These are phyloP conservation scores for Orycteropus afer DNA, from an alignment of 2,113 vertebrate genomes.

Conservation along the genomic window DNA sequence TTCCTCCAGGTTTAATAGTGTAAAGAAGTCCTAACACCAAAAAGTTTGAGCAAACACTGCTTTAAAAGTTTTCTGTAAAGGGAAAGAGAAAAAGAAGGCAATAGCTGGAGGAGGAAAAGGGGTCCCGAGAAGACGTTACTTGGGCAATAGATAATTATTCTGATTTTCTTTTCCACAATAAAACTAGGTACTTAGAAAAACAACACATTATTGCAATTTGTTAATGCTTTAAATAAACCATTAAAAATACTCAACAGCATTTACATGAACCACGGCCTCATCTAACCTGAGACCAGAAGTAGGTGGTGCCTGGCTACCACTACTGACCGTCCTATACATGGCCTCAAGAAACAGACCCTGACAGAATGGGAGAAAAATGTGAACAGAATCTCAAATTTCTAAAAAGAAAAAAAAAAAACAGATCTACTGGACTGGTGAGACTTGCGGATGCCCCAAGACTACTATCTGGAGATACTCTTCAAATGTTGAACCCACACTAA, in stretches of 20 bases:
- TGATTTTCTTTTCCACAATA: neutral
- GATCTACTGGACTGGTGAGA: neutral
- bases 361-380: neutral
- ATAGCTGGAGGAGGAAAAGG: neutral
- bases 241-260: neutral
- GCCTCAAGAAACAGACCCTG: neutral
- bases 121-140: neutral
- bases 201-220: neutral
- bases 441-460: neutral
- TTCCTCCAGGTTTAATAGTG: conserved; percentile 23
- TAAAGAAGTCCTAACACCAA: neutral
- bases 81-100: neutral
- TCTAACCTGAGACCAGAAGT: neutral
- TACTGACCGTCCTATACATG: neutral
- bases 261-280: neutral
- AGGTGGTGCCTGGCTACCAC: too few species aligned
- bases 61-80: neutral
- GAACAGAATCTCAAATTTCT: too few species aligned
- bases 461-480: neutral
- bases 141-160: neutral
- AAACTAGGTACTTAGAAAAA: conserved; percentile 42
- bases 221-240: conserved; percentile 36
- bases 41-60: neutral
- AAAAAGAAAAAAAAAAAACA: neutral
- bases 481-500: neutral